phyloP scores from a whole-genome alignment of 2,113 vertebrate species.

The Sclerurus mexicanus region DNA sequence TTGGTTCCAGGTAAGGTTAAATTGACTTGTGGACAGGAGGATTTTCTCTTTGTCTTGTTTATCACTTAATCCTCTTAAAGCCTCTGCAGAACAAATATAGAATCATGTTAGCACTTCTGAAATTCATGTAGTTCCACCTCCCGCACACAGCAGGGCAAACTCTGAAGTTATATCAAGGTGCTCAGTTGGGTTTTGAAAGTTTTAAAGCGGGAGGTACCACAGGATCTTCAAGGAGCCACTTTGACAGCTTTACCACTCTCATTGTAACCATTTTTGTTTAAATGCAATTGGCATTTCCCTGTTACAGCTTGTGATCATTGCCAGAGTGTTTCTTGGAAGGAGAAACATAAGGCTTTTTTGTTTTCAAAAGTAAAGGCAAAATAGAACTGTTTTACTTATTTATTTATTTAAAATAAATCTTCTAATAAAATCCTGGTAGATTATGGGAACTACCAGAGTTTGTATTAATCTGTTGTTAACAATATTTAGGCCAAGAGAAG shows the following conservation, averaged over 20 bases:
- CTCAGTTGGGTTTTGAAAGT: not conserved
- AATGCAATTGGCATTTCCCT: not conserved
- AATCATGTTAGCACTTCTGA: not conserved
- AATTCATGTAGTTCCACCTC: not conserved
- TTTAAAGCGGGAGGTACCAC: not conserved
- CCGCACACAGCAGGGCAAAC: not conserved
- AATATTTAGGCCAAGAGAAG: not conserved
- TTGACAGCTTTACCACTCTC: not conserved
- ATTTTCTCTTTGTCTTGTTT: not conserved
- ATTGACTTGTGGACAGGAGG: not conserved
- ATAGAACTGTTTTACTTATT: not conserved
- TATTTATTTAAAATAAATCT: not conserved
- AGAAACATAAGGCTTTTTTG: not conserved
- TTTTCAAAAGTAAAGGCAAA: not conserved
- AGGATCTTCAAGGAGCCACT: not conserved
- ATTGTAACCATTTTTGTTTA: not conserved
- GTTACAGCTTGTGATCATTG: not conserved
- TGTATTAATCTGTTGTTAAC: not conserved
- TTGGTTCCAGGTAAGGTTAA: not conserved
- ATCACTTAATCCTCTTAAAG: not conserved
- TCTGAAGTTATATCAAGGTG: not conserved
- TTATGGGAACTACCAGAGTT: not conserved
- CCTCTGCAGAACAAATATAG: not conserved
- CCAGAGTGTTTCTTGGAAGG: not conserved
- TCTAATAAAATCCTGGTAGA: not conserved